phyloP scores from a whole-genome alignment of 2,888 invertebrate genomes.

The Noctua pronuba region DNA sequence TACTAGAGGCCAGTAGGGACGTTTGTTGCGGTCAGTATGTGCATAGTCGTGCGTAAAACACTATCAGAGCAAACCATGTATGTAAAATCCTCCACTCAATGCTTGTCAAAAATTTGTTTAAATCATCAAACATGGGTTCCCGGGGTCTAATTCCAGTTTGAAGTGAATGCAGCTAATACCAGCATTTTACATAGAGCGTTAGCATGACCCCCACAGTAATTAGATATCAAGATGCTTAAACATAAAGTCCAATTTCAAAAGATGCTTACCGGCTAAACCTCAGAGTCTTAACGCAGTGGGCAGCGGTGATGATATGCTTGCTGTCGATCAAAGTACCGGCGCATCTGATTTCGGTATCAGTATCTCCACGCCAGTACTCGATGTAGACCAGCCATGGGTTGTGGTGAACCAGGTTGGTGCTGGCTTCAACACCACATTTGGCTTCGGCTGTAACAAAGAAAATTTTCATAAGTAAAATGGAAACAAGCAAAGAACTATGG shows the following conservation, averaged over 20 bases:
- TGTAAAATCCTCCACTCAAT: neutral
- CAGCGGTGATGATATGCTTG: conserved; percentile 76
- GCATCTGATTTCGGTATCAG: conserved; percentile 68
- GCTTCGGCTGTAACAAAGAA: conserved; percentile 54
- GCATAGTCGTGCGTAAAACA: neutral
- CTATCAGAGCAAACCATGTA: neutral
- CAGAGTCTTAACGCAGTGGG: conserved; percentile 74
- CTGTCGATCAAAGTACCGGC: conserved; percentile 74
- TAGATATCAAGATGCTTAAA: no score
- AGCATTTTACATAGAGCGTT: no score
- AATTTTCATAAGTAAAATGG: neutral
- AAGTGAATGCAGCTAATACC: neutral
- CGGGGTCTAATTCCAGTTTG: neutral
- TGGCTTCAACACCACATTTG: conserved; percentile 76
- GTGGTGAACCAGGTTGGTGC: conserved; percentile 74
- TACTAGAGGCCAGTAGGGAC: neutral
- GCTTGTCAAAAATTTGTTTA: neutral
- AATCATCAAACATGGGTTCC: no score
- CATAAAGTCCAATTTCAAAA: neutral
- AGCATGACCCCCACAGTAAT: neutral
- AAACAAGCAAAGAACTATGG: neutral
- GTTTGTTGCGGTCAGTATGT: neutral
- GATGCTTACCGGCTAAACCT: conserved; percentile 69
- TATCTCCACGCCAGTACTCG: conserved; percentile 71
- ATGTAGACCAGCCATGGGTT: conserved; percentile 78